These are phyloP conservation scores for Leptosomus discolor DNA, from an alignment of 2,113 vertebrate genomes.

Conservation along the genomic window DNA sequence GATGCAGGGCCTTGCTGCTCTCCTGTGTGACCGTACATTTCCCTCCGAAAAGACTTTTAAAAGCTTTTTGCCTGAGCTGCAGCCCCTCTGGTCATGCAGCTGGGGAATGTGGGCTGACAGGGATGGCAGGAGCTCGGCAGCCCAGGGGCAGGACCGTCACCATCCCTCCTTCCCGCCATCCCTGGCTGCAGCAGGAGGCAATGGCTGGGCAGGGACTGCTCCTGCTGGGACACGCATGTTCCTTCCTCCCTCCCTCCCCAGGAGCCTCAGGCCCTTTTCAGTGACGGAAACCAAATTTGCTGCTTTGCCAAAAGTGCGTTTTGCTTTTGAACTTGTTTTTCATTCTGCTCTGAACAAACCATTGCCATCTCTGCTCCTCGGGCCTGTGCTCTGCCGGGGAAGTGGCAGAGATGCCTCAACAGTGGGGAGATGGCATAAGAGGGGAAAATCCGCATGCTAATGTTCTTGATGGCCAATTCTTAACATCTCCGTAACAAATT, in stretches of 20 bases:
- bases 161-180: not conserved
- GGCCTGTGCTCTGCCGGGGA: not conserved
- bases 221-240: rapidly evolving
- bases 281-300: not conserved
- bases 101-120: not conserved
- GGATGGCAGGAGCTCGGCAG: not conserved
- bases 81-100: not conserved
- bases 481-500: not conserved
- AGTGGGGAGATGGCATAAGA: not conserved
- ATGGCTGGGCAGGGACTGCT: not conserved
- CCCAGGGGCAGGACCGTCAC: rapidly evolving
- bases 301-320: not conserved
- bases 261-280: not conserved
- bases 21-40: rapidly evolving
- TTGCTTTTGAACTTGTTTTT: not conserved
- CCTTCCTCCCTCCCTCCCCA: not conserved
- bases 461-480: not conserved
- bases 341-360: not conserved
- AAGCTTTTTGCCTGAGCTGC: not conserved
- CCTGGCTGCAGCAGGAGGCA: no score
- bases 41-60: not conserved
- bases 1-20: not conserved
- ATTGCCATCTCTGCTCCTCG: not conserved
- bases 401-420: not conserved
- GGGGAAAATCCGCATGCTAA: not conserved